Conservation (phyloP, 2,113 vertebrate genomes). For the Channa argus region DNA sequence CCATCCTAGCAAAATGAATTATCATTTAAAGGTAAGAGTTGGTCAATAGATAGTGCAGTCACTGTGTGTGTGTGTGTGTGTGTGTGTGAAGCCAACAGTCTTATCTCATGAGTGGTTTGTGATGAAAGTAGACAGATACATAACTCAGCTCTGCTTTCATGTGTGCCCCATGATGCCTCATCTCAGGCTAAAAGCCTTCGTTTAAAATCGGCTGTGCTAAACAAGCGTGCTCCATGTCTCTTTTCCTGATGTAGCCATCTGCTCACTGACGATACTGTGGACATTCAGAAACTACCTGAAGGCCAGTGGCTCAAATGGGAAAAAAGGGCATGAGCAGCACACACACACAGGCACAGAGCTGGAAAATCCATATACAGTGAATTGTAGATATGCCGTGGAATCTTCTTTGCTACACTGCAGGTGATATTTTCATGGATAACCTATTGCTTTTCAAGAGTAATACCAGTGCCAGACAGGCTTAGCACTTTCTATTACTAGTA, state of each 20-base stretch:
- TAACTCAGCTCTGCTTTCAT: conserved; percentile 19
- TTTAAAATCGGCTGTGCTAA: conserved; percentile 34
- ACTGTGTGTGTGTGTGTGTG: neutral
- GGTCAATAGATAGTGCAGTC: conserved; percentile 11
- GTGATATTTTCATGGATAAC: conserved; percentile 53
- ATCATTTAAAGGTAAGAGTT: conserved; percentile 37
- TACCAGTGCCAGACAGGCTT: neutral
- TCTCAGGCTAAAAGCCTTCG: conserved; percentile 26
- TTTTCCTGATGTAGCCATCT: conserved; percentile 48
- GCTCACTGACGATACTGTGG: conserved; percentile 35
- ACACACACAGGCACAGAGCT: conserved; percentile 34
- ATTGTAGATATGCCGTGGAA: conserved; percentile 32
- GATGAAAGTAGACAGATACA: conserved; percentile 39
- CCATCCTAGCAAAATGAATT: conserved; percentile 8
- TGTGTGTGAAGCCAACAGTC: conserved; percentile 23
- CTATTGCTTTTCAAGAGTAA: conserved; percentile 31
- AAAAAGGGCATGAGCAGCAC: conserved; percentile 29
- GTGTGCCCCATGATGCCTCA: conserved; percentile 23
- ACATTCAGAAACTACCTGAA: conserved; percentile 40
- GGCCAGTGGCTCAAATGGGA: conserved; percentile 34
- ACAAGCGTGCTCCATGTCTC: conserved; percentile 31
- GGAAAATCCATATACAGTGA: conserved; percentile 58
- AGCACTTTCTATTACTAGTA: neutral
- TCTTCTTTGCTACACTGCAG: conserved; percentile 38
- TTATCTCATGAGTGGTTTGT: conserved; percentile 41